These are phyloP conservation scores for Aelia acuminata DNA, from an alignment of 2,888 invertebrate genomes.

Conservation along the genomic window DNA sequence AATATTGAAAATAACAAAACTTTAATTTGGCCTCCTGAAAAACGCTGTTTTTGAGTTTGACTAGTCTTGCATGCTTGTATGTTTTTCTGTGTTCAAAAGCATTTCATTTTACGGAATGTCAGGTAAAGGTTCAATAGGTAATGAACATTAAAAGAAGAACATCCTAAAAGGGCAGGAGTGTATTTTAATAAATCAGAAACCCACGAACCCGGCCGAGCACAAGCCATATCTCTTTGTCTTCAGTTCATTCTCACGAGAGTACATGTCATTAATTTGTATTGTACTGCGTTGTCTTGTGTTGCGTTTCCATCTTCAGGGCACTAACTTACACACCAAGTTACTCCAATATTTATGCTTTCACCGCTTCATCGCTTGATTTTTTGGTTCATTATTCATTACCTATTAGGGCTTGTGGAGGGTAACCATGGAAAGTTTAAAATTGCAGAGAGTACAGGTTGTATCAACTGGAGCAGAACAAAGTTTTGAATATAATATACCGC, in stretches of 20 bases:
- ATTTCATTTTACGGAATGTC: no score
- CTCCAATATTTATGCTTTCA: neutral
- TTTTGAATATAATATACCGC: neutral
- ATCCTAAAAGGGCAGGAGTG: neutral
- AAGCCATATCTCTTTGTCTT: neutral
- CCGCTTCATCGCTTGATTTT: neutral
- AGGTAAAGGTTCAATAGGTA: no score
- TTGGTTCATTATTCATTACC: neutral
- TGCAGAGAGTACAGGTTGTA: neutral
- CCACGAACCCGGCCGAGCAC: no score
- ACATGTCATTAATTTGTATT: neutral
- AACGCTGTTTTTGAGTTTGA: no score
- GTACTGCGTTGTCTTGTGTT: no score
- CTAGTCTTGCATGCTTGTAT: no score
- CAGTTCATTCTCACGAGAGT: neutral
- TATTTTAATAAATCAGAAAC: neutral
- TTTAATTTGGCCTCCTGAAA: no score
- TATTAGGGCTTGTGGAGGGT: neutral
- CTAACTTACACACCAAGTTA: neutral
- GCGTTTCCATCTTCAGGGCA: neutral
- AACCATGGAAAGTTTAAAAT: neutral
- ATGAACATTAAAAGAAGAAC: no score
- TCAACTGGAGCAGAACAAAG: neutral
- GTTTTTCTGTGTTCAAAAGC: no score
- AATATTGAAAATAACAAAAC: no score